Evolutionary conservation across 2,888 invertebrate species (phyloP), one percentile per base, ranked within the genome.

Genomic region (Tetranychus truncatus): DNA sequence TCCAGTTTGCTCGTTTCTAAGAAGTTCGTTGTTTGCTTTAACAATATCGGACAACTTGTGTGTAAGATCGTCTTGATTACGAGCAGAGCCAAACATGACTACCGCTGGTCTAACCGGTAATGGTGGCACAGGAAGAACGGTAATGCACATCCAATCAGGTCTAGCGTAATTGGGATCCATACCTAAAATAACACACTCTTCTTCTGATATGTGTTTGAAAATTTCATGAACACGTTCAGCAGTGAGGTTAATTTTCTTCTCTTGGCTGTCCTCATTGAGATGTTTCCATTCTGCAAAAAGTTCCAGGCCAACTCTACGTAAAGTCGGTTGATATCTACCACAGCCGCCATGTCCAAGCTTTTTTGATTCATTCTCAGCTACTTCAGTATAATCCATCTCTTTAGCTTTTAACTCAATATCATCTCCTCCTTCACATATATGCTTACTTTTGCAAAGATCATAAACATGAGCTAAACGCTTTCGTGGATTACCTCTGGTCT

Each of bases 81-180:
- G 90, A 0, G 97, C 97, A 0, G 96, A 92, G n/a, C 99, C 99
- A 83, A 92, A 92, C 92, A 97, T 99, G 9, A 97, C 94, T 6
- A 99, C 97, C 74, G 99, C 96, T 0, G 99, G 99, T 78, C 99
- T 87, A 0, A 99, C 97, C 1, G 92, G 88, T 44, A 99, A 84
- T 4, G 99, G 99, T 0, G 99, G 96, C 0, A 99, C 99, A 0
- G 99, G 99, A 77, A 99, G 83, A 15, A 95, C 95, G 2, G 97
- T 96, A 7, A 95, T 88, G 78, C 99, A 90, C 97, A 99, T 97
- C 97, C 99, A 99, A 85, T 99, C 99, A 7, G 99, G 99, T 74
- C 99, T 87, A 0, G 97, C 93, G 83, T 89, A 94, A 83, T 93
- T 93, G 0, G 96, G 95, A 83, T 99, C 96, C 95, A 99, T 95